Evolutionary conservation across 2,888 invertebrate genomes (phyloP).

Genomic region (Pyrgus malvae): DNA sequence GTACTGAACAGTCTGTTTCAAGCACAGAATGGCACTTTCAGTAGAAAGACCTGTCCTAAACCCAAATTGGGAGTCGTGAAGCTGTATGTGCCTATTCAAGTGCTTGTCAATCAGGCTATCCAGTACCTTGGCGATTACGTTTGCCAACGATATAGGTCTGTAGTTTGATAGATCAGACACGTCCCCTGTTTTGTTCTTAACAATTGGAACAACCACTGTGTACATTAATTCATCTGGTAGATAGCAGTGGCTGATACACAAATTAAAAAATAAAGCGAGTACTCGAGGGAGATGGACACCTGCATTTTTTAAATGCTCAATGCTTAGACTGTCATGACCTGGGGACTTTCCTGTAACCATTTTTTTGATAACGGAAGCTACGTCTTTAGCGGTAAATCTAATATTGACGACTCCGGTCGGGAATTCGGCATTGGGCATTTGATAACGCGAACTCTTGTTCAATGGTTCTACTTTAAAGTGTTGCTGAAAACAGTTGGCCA

Average conservation of each 20-base stretch:
- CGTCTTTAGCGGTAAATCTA: background rate
- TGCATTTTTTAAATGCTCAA: too few species aligned
- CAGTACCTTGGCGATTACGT: slow-evolving; percentile 32
- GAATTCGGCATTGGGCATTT: background rate
- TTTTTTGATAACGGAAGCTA: background rate
- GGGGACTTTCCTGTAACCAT: slow-evolving; percentile 4
- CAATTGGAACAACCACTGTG: slow-evolving; percentile 33
- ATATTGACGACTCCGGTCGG: background rate
- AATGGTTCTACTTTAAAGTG: slow-evolving; percentile 21
- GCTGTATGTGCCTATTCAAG: slow-evolving; percentile 9
- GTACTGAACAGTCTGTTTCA: slow-evolving; percentile 30
- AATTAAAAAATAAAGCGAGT: background rate
- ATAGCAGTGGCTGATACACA: slow-evolving; percentile 25
- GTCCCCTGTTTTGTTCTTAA: slow-evolving; percentile 35
- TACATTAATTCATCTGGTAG: slow-evolving; percentile 18
- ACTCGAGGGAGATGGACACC: background rate
- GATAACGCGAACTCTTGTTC: background rate
- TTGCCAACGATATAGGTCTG: slow-evolving; percentile 34
- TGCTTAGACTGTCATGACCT: slow-evolving; percentile 1
- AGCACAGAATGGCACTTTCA: slow-evolving; percentile 26
- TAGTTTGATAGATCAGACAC: slow-evolving; percentile 30
- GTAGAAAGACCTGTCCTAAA: slow-evolving; percentile 21
- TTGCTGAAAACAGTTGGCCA: slow-evolving; percentile 19
- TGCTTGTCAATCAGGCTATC: slow-evolving; percentile 31
- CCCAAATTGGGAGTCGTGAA: slow-evolving; percentile 24